Percentiles rank a stretch among this genome's conserved stretches.
phyloP scores from a whole-genome alignment of 2,113 vertebrate species.

The pig (Sus scrofa) region T2T-Sscrofa CM000813.6:43025001-43025500 shows the following conservation, averaged over 20 bases:
- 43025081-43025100: background rate
- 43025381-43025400: rapidly evolving
- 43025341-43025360: too few species aligned
- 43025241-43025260: background rate
- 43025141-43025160: background rate
- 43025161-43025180: background rate
- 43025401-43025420: rapidly evolving
- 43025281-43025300: background rate
- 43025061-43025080: background rate
- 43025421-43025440: background rate
- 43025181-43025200: background rate
- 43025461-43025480: background rate
- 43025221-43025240: background rate
- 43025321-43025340: background rate
- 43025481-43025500: background rate
- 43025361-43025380: background rate
- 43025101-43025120: background rate
- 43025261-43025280: background rate
- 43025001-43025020: background rate
- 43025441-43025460: background rate
- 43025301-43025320: background rate
- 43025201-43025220: background rate
- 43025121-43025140: background rate
- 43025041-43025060: background rate
- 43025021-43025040: background rate